Base-by-base conservation (phyloP, 2,113 vertebrate genomes). In the Plectropomus leopardus region DNA sequence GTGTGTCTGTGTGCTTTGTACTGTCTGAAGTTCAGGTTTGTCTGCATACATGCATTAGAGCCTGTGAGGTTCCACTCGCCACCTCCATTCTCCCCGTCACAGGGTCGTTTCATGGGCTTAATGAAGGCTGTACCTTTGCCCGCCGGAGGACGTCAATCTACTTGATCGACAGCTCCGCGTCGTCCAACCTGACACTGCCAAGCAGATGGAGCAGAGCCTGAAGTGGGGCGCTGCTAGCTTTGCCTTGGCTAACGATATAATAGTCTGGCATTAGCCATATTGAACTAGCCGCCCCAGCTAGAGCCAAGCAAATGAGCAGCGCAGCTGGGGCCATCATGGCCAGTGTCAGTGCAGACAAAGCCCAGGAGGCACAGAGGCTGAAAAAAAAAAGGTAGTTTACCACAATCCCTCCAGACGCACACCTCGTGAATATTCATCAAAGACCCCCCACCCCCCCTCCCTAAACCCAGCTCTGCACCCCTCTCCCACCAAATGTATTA, bases 341-440 rank as follows among this genome's bases (percentile, higher is more conserved):
- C 82, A 77, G 69, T 74, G 73, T 81, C 73, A 65, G 79, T 74
- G 85, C 86, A 84, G 63, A 92, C 86, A 88, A 87, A 89, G 83
- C 84, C 86, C 78, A 72, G 68, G 73, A 88, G 91, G 73, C 80
- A 76, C 67, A 67, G 73, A 72, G 61, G 63, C 63, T 80, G 67
- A 65, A 65, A 80, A 65, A 80, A 84, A 82, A 80, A 72, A 75
- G 76, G 73, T 86, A 85, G 86, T 77, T 89, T 82, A 89, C 82
- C 89, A 85, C 80, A 86, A 76, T 83, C 86, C 67, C 82, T 80
- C 74, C 85, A 83, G 90, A 88, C 78, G n/a, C 88, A 86, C 74
- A 86, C 74, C 85, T 88, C 64, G 34, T 95, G 93, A 93, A 95
- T 94, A 94, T 94, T 94, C 86, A 95, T 93, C 79, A 82, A 72